A percentile compares a stretch with the other conserved stretches of the same genome.
Conservation (phyloP, 1,140 invertebrate species). For the Sarcophaga peregrina region DNA sequence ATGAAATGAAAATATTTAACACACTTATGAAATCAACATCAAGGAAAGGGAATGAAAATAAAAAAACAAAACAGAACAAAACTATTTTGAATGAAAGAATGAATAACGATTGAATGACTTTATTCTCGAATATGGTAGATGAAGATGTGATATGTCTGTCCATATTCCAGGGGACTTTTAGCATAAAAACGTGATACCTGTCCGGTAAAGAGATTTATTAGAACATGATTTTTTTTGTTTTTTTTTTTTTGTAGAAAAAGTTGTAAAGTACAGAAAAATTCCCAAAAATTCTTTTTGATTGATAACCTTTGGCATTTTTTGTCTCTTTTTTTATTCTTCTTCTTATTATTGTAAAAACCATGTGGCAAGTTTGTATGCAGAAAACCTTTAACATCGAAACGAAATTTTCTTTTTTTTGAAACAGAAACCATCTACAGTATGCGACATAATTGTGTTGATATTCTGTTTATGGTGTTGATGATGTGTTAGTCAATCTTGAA, state of each 20-base stretch:
- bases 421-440: no score
- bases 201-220: not conserved
- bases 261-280: slow-evolving; percentile 1
- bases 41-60: not conserved
- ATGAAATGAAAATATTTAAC: no score
- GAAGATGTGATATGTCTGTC: not conserved
- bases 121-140: not conserved
- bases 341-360: not conserved
- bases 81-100: not conserved
- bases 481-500: no score
- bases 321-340: not conserved
- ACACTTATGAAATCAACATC: not conserved
- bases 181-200: slow-evolving; percentile 13
- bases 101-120: slow-evolving; percentile 11
- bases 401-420: no score
- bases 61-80: no score
- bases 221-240: not conserved
- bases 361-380: not conserved
- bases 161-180: not conserved
- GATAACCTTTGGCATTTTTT: slow-evolving; percentile 22
- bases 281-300: slow-evolving; percentile 20
- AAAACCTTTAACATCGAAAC: not conserved
- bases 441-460: no score
- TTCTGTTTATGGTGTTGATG: no score
- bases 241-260: not conserved